phyloP scores from a whole-genome alignment of 1,140 invertebrate species.

The Chironomus tepperi region DNA sequence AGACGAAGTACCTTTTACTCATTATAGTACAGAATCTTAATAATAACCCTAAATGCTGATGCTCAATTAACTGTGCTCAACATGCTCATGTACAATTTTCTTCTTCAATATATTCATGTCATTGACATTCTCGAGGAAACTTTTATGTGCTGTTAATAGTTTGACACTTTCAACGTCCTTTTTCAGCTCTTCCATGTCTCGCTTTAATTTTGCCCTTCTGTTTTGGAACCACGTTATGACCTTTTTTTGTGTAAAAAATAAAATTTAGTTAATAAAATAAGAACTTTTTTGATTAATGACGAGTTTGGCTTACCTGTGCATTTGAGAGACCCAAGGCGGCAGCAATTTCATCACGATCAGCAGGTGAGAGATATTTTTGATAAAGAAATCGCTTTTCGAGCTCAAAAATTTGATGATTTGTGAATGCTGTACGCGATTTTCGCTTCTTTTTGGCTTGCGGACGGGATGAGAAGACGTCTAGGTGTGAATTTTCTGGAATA shows the following conservation, averaged over 20 bases:
- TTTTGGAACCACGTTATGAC: constrained; percentile 98
- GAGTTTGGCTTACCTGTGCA: constrained; percentile 71
- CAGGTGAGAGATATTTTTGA: constrained; percentile 95
- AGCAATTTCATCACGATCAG: constrained; percentile 94
- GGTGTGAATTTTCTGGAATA: constrained; percentile 44
- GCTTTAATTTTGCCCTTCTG: constrained; percentile 88
- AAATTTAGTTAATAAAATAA: not conserved
- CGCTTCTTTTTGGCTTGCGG: constrained; percentile 94
- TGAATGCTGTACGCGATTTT: constrained; percentile 97
- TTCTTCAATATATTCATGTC: constrained; percentile 83
- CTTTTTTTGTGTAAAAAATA: constrained; percentile 27
- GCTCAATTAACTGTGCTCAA: constrained; percentile 15
- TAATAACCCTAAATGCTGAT: not conserved
- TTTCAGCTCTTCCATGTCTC: constrained; percentile 96
- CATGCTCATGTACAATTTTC: constrained; percentile 52
- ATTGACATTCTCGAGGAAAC: constrained; percentile 83
- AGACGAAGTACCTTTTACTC: too few species aligned
- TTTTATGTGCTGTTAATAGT: constrained; percentile 71
- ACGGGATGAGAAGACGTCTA: constrained; percentile 82
- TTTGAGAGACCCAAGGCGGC: constrained; percentile 86
- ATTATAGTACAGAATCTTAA: too few species aligned
- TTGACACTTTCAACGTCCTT: constrained; percentile 93
- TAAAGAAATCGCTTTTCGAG: constrained; percentile 94
- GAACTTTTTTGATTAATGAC: not conserved
- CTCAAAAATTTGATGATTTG: constrained; percentile 97